A percentile compares a stretch with the other conserved stretches of the same genome.
Conservation (phyloP, 2,113 vertebrate species). For the Elachura formosa region DNA sequence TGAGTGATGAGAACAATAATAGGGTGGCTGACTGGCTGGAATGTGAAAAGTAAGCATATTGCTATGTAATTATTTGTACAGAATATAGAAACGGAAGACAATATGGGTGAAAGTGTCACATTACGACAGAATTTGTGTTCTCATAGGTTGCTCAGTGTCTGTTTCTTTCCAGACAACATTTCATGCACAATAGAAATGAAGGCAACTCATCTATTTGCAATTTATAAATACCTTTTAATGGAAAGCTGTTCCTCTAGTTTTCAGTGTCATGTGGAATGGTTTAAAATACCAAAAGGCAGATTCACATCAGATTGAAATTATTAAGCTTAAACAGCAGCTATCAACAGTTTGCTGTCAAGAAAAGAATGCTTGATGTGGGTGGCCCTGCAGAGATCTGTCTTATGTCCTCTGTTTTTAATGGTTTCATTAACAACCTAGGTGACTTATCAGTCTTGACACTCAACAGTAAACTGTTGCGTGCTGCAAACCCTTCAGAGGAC, state of each 20-base stretch:
- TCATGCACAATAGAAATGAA: not conserved
- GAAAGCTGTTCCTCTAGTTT: not conserved
- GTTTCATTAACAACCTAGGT: conserved; percentile 9
- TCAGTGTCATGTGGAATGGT: not conserved
- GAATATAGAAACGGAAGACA: not conserved
- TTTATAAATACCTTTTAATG: not conserved
- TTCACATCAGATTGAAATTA: conserved; percentile 30
- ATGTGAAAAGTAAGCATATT: not conserved
- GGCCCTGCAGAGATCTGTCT: conserved; percentile 1
- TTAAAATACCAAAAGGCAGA: not conserved
- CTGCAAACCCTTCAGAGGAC: not conserved
- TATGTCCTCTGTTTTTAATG: not conserved
- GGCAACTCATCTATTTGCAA: not conserved
- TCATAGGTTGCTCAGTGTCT: not conserved
- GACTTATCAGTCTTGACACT: conserved; percentile 15
- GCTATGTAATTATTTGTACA: not conserved
- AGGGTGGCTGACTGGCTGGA: not conserved
- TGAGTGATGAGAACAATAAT: not conserved
- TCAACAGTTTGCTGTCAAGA: conserved; percentile 2
- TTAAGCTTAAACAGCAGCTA: not conserved
- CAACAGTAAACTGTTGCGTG: not conserved
- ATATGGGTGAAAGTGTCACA: not conserved
- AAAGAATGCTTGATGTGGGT: not conserved
- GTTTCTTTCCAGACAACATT: not conserved
- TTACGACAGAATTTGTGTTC: not conserved